These are phyloP conservation scores for Galerucella calmariensis DNA, from an alignment of 2,888 invertebrate species.

Conservation along the genomic window DNA sequence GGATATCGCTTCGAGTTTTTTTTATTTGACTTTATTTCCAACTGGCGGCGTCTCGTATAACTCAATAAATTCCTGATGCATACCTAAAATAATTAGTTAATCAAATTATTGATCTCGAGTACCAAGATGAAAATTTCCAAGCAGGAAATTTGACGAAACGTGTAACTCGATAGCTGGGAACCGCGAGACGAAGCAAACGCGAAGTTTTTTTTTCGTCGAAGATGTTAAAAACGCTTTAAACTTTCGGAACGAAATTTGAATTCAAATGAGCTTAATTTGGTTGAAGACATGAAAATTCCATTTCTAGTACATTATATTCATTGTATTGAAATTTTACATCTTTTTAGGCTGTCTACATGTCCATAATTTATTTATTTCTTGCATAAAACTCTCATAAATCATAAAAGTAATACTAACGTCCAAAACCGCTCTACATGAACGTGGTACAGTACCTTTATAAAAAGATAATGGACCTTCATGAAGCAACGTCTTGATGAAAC, in stretches of 20 bases:
- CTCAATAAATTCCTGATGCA: slow-evolving; percentile 36
- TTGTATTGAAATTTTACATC: not conserved
- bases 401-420: slow-evolving; percentile 92
- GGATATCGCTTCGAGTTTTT: slow-evolving; percentile 32
- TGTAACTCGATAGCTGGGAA: slow-evolving; percentile 5
- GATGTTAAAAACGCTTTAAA: not conserved
- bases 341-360: slow-evolving; percentile 74
- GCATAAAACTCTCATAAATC: slow-evolving; percentile 98
- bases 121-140: slow-evolving; percentile 13
- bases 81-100: slow-evolving; percentile 39
- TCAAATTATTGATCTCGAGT: slow-evolving; percentile 34
- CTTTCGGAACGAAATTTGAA: not conserved
- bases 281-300: not conserved
- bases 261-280: not conserved
- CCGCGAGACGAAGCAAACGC: not conserved
- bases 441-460: slow-evolving; percentile 98
- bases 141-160: slow-evolving; percentile 7
- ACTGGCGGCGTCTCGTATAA: slow-evolving; percentile 20
- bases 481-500: slow-evolving; percentile 89
- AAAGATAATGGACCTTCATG: slow-evolving; percentile 96
- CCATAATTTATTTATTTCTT: slow-evolving; percentile 77
- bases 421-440: slow-evolving; percentile 93
- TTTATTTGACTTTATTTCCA: slow-evolving; percentile 28
- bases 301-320: not conserved
- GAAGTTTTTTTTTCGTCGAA: not conserved